A percentile compares a stretch with the other conserved stretches of the same genome.
These are phyloP conservation scores for Mythimna loreyi DNA, from an alignment of 2,888 invertebrate species.

Conservation along the genomic window DNA sequence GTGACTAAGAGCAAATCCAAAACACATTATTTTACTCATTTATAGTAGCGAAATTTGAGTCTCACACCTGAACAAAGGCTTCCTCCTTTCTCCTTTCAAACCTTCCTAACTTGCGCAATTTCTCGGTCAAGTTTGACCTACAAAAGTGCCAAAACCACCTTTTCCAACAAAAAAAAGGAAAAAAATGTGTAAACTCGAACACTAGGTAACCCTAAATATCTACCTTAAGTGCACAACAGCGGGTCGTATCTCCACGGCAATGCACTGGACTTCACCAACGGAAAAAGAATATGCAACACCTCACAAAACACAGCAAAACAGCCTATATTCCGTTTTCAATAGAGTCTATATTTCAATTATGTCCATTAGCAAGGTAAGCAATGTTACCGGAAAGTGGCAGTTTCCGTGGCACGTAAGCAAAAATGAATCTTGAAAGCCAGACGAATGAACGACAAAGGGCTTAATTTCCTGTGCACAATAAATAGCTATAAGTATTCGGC, in stretches of 20 bases:
- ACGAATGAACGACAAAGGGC: slow-evolving; percentile 72
- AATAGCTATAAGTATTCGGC: slow-evolving; percentile 60
- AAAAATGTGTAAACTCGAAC: not conserved
- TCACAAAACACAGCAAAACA: slow-evolving; percentile 61
- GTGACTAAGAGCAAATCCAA: too few species aligned
- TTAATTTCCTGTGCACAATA: slow-evolving; percentile 81
- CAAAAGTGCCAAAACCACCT: too few species aligned
- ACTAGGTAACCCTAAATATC: slow-evolving; percentile 72
- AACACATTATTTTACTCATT: too few species aligned
- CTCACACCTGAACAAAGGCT: too few species aligned
- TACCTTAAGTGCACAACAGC: slow-evolving; percentile 80
- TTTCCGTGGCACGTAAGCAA: slow-evolving; percentile 69
- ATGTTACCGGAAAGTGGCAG: slow-evolving; percentile 59
- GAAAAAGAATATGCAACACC: slow-evolving; percentile 70
- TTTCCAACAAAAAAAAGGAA: not conserved
- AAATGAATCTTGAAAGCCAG: slow-evolving; percentile 72
- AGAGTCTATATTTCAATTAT: slow-evolving; percentile 71
- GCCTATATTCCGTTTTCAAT: slow-evolving; percentile 60
- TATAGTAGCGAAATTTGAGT: too few species aligned
- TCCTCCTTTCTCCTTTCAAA: too few species aligned
- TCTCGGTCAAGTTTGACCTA: too few species aligned
- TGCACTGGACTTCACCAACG: slow-evolving; percentile 74
- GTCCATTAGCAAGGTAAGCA: slow-evolving; percentile 64
- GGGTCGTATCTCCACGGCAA: slow-evolving; percentile 76
- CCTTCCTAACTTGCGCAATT: too few species aligned